A percentile compares a stretch with the other conserved stretches of the same genome.
phyloP scores from a whole-genome alignment of 2,888 invertebrate genomes.

The Deroplatys truncata region DNA sequence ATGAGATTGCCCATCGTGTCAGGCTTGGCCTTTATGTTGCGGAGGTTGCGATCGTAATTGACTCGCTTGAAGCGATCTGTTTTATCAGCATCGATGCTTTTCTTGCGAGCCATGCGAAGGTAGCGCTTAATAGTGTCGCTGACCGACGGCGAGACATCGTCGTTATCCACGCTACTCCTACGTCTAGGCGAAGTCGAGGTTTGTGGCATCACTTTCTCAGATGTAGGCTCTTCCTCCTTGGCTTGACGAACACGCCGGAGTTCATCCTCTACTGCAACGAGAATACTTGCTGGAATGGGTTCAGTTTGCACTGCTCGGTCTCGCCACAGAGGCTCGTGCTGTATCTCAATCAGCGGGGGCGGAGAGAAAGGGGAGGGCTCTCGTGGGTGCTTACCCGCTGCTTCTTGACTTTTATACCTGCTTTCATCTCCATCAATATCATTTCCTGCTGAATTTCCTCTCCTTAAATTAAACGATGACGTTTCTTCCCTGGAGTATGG shows the following conservation, averaged over 20 bases:
- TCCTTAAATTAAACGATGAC: neutral
- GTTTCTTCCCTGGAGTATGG: neutral
- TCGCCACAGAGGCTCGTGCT: slow-evolving; percentile 50
- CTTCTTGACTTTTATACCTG: slow-evolving; percentile 38
- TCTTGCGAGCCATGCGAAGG: slow-evolving; percentile 81
- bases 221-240: slow-evolving; percentile 38
- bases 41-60: slow-evolving; percentile 79
- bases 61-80: slow-evolving; percentile 80
- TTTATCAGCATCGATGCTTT: slow-evolving; percentile 77
- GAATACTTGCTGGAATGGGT: slow-evolving; percentile 53
- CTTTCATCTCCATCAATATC: neutral
- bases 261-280: slow-evolving; percentile 50
- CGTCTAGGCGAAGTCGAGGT: slow-evolving; percentile 47
- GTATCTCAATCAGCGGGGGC: slow-evolving; percentile 65
- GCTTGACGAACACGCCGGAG: slow-evolving; percentile 46
- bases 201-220: slow-evolving; percentile 24
- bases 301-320: slow-evolving; percentile 60
- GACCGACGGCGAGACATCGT: slow-evolving; percentile 81
- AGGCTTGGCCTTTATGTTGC: slow-evolving; percentile 77
- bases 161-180: slow-evolving; percentile 76
- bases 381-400: slow-evolving; percentile 31
- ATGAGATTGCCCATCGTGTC: slow-evolving; percentile 55
- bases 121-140: slow-evolving; percentile 84
- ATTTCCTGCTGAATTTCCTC: neutral
- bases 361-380: slow-evolving; percentile 45